Evolutionary conservation across 2,888 invertebrate species (phyloP).

Genomic region (Ornithoptera alexandrae): DNA sequence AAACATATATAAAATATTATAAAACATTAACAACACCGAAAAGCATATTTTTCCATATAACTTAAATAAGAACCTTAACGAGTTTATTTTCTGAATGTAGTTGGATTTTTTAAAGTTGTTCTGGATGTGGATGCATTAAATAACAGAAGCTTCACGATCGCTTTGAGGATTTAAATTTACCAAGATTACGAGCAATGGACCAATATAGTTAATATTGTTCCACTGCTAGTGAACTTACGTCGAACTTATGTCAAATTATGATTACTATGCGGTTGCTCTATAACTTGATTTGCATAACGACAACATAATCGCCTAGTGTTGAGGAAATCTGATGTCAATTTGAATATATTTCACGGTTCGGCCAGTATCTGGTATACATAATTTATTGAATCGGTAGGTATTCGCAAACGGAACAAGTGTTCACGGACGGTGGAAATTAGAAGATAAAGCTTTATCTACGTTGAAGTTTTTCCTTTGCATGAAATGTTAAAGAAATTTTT

Average conservation of each 20-base stretch:
- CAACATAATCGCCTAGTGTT: conserved; percentile 18
- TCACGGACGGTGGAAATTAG: not conserved
- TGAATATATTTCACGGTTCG: conserved; percentile 25
- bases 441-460: not conserved
- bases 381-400: conserved; percentile 20
- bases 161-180: too few species aligned
- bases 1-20: too few species aligned
- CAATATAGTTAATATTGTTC: not conserved
- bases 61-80: too few species aligned
- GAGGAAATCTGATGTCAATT: conserved; percentile 24
- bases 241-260: conserved; percentile 4
- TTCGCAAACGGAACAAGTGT: conserved; percentile 4
- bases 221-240: too few species aligned
- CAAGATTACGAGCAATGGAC: not conserved
- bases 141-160: too few species aligned
- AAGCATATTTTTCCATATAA: too few species aligned
- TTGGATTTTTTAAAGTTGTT: not conserved
- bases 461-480: too few species aligned
- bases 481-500: too few species aligned
- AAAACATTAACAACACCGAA: too few species aligned
- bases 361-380: conserved; percentile 19
- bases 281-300: conserved; percentile 19
- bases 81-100: too few species aligned
- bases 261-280: not conserved
- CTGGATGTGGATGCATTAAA: not conserved